Conservation (phyloP, 1,140 invertebrate species). For the Philotrypesis tridentata region DNA sequence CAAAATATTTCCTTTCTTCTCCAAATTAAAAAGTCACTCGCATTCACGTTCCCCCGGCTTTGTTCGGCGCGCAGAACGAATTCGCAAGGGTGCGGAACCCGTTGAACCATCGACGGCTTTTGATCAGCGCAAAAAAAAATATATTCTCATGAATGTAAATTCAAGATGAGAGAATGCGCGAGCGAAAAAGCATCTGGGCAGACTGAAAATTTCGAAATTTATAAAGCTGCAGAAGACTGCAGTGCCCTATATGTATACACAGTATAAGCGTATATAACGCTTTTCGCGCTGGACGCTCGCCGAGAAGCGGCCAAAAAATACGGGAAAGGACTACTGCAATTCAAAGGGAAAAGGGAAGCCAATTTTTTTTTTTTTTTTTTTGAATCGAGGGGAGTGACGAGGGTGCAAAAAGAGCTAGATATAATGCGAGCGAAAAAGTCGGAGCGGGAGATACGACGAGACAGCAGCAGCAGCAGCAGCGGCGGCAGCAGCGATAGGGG, state of each 20-base stretch:
- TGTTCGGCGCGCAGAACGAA: too few relatives aligned
- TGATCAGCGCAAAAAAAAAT: too few relatives aligned
- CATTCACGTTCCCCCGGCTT: too few relatives aligned
- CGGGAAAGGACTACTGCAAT: conserved; percentile 21
- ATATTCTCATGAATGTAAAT: neutral
- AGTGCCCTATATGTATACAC: neutral
- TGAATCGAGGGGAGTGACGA: conserved; percentile 44
- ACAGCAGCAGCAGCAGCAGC: too few relatives aligned
- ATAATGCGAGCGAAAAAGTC: conserved; percentile 22
- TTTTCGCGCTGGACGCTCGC: neutral
- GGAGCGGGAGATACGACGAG: neutral
- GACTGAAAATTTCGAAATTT: conserved; percentile 61
- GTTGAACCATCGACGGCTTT: too few relatives aligned
- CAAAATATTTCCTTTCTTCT: too few relatives aligned
- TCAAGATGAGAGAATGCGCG: neutral
- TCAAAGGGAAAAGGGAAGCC: conserved; percentile 49
- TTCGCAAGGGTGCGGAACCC: too few relatives aligned
- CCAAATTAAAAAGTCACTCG: too few relatives aligned
- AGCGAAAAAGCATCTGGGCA: neutral
- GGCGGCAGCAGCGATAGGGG: too few relatives aligned
- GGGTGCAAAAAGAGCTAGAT: conserved; percentile 44
- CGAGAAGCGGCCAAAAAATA: conserved; percentile 12
- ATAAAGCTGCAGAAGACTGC: conserved; percentile 52
- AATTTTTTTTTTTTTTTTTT: conserved; percentile 13
- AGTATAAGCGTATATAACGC: neutral